Evolutionary conservation across 1,140 invertebrate genomes (phyloP).

Genomic region (Hermetia illucens): DNA sequence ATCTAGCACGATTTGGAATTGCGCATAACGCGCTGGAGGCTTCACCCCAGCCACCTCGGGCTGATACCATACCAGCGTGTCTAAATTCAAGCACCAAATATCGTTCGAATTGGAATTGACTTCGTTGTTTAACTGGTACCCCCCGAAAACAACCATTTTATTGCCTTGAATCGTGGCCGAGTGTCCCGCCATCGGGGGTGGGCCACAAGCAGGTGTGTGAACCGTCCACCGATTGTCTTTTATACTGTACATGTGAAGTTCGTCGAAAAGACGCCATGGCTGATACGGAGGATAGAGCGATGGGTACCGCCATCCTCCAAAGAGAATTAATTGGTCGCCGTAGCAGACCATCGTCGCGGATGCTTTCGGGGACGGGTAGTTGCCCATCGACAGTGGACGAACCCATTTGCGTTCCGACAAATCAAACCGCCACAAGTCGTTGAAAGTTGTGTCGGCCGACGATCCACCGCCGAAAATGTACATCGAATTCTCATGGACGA

Average conservation of each 20-base stretch:
- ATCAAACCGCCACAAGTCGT: constrained; percentile 92
- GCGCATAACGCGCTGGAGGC: constrained; percentile 75
- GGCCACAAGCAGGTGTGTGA: constrained; percentile 42
- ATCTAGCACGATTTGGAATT: constrained; percentile 66
- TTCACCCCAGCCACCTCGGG: constrained; percentile 48
- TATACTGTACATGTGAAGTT: constrained; percentile 83
- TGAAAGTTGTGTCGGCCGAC: constrained; percentile 87
- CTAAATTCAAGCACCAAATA: constrained; percentile 77
- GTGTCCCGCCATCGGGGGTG: constrained; percentile 77
- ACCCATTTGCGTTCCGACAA: constrained; percentile 71
- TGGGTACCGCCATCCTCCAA: constrained; percentile 93
- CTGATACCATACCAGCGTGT: constrained; percentile 60
- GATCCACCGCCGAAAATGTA: constrained; percentile 94
- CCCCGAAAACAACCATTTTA: constrained; percentile 85
- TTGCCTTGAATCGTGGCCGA: constrained; percentile 79
- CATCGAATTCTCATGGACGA: constrained; percentile 69
- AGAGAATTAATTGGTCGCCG: constrained; percentile 71
- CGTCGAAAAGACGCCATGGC: constrained; percentile 77
- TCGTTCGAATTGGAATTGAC: constrained; percentile 61
- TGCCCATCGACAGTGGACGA: constrained; percentile 61
- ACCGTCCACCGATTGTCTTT: constrained; percentile 73
- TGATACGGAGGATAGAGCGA: constrained; percentile 82
- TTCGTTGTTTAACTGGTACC: constrained; percentile 41
- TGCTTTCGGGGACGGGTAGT: constrained; percentile 91
- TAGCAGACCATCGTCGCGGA: constrained; percentile 82